Percentiles rank a stretch among this genome's conserved stretches.
These are phyloP conservation scores for Cephalopterus ornatus DNA, from an alignment of 2,113 vertebrate genomes.

Conservation along the genomic window DNA sequence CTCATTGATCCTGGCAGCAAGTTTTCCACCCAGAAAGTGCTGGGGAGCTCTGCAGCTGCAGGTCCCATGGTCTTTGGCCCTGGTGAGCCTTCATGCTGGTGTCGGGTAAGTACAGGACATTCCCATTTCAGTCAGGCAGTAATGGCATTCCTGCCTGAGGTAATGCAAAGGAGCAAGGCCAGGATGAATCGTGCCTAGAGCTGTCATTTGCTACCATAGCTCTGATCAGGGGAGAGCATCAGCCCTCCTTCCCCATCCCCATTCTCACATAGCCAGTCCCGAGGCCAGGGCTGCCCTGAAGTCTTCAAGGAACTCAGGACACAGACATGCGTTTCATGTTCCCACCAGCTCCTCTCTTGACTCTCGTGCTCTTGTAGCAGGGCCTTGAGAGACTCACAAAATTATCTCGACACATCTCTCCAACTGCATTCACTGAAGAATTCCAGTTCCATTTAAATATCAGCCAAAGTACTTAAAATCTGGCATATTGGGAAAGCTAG, in stretches of 20 bases:
- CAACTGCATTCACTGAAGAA: neutral
- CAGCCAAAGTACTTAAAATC: neutral
- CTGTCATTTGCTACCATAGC: neutral
- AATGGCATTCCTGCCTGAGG: neutral
- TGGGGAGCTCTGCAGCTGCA: neutral
- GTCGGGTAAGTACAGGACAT: neutral
- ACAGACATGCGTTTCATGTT: accelerated
- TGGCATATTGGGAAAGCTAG: neutral
- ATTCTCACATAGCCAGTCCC: neutral
- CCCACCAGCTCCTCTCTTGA: neutral
- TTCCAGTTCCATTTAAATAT: neutral
- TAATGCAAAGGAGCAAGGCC: neutral
- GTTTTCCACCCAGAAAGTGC: neutral
- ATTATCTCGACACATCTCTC: neutral
- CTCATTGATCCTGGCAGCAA: neutral
- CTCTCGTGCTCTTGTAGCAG: neutral
- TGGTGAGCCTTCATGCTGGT: accelerated
- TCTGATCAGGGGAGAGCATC: neutral
- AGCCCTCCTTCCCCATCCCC: neutral
- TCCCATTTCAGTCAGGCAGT: neutral
- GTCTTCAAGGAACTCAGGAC: neutral
- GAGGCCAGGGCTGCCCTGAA: neutral
- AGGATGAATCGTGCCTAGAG: accelerated
- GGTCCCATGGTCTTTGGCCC: neutral
- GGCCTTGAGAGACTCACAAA: neutral